Percentiles rank a stretch among this genome's conserved stretches.
Evolutionary conservation across 2,888 invertebrate genomes (phyloP).

Genomic region (Sipha maydis): DNA sequence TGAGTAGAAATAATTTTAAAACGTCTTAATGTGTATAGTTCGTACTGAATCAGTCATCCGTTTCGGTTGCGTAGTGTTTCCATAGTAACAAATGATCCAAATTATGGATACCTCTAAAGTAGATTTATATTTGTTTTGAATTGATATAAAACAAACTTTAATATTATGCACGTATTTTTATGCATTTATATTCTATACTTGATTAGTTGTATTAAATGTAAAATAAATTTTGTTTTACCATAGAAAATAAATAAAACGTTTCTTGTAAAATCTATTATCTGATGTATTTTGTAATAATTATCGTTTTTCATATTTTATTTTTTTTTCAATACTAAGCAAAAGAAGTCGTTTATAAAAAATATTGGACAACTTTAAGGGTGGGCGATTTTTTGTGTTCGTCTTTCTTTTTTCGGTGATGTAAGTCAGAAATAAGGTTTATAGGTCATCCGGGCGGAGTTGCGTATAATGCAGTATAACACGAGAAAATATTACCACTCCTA

Average conservation of each 20-base stretch:
- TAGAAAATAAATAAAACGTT: background rate
- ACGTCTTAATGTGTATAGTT: background rate
- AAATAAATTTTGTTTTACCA: too few species aligned
- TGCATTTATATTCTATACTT: too few species aligned
- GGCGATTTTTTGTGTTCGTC: constrained; percentile 26
- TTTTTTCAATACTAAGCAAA: too few species aligned
- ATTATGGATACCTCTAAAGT: constrained; percentile 31
- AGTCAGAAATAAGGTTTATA: constrained; percentile 46
- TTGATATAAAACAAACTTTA: too few species aligned
- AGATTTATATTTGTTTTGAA: constrained; percentile 2
- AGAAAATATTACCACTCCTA: constrained; percentile 46
- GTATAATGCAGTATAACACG: constrained; percentile 11
- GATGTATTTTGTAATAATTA: too few species aligned
- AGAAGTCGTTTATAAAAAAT: too few species aligned
- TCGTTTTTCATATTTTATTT: too few species aligned
- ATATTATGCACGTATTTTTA: too few species aligned
- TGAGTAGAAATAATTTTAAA: constrained; percentile 15
- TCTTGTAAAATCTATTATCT: background rate
- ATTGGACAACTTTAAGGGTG: constrained; percentile 13
- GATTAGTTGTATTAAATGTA: too few species aligned
- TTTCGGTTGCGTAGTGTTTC: constrained; percentile 10
- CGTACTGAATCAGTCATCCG: constrained; percentile 34
- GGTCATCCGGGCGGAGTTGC: constrained; percentile 44
- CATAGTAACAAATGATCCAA: constrained; percentile 32
- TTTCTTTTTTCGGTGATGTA: constrained; percentile 53